These are phyloP conservation scores for Acanthisitta chloris DNA, from an alignment of 2,113 vertebrate species.

Conservation along the genomic window DNA sequence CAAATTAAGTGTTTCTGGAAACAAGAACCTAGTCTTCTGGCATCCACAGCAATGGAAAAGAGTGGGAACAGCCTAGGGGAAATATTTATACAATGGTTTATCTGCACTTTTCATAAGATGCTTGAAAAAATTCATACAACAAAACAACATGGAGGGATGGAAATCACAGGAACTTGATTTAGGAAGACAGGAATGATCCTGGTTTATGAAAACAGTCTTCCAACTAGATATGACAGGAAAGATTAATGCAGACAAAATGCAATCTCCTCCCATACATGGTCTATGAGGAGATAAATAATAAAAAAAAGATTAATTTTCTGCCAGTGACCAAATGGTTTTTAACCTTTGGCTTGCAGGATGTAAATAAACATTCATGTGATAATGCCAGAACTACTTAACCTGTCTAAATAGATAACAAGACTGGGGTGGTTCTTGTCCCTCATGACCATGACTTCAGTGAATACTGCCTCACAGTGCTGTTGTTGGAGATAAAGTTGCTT, in stretches of 20 bases:
- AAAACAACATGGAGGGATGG: neutral
- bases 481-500: constrained; percentile 95
- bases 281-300: neutral
- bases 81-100: neutral
- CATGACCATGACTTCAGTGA: constrained; percentile 95
- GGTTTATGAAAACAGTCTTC: neutral
- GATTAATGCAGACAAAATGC: neutral
- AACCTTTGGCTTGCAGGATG: neutral
- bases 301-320: neutral
- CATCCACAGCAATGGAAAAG: neutral
- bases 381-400: constrained; percentile 75
- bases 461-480: constrained; percentile 91
- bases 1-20: neutral
- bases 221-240: neutral
- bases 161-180: neutral
- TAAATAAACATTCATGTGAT: rapidly evolving
- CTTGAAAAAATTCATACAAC: neutral
- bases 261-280: neutral
- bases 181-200: neutral
- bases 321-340: neutral
- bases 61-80: neutral
- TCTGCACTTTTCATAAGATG: neutral
- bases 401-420: constrained; percentile 97
- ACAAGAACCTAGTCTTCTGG: neutral
- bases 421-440: constrained; percentile 97